phyloP scores from a whole-genome alignment of 2,888 invertebrate genomes.

The Luperina testacea region DNA sequence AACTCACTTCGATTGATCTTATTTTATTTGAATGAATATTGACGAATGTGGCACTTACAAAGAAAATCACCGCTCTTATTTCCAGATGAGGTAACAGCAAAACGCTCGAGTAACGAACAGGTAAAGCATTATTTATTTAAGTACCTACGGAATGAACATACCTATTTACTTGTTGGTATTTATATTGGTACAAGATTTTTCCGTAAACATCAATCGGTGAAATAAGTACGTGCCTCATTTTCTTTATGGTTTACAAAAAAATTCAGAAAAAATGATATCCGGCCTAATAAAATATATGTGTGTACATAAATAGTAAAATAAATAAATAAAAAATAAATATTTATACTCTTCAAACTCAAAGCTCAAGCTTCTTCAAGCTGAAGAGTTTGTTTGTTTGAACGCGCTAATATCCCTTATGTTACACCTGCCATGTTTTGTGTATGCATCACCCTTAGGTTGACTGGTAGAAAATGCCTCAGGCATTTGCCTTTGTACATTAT shows the following conservation, averaged over 20 bases:
- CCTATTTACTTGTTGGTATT: conserved; percentile 47
- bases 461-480: no score
- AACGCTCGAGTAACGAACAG: conserved; percentile 50
- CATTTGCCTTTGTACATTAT: no score
- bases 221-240: conserved; percentile 11
- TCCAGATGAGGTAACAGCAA: conserved; percentile 42
- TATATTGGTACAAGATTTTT: conserved; percentile 48
- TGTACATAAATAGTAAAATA: no score
- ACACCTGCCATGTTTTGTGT: no score
- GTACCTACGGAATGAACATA: conserved; percentile 43
- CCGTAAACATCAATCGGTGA: conserved; percentile 29
- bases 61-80: conserved; percentile 50
- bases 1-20: neutral
- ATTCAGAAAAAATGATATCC: neutral
- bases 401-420: neutral
- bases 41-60: conserved; percentile 22
- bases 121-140: conserved; percentile 61
- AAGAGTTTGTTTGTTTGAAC: neutral
- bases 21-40: conserved; percentile 25
- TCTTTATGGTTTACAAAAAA: neutral
- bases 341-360: no score
- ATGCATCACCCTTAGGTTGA: no score
- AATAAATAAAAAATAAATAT: neutral
- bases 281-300: neutral
- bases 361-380: no score